Percentiles rank a stretch among this genome's conserved stretches.
Evolutionary conservation across 2,888 invertebrate genomes (phyloP).

Genomic region (Drosophila trichaetosa): DNA sequence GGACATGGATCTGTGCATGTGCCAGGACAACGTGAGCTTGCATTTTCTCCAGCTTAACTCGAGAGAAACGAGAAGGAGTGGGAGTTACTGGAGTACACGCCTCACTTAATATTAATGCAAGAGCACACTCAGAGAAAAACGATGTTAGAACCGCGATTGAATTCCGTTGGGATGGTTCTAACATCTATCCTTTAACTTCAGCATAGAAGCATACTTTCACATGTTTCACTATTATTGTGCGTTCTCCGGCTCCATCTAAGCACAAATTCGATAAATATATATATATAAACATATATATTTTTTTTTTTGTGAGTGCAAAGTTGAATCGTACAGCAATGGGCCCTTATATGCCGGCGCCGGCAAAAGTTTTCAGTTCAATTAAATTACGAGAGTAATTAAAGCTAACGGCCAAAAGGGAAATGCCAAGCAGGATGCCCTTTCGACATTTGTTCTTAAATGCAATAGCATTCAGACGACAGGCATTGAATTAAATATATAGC

Average conservation of each 20-base stretch:
- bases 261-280: background rate
- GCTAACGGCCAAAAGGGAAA: slow-evolving; percentile 28
- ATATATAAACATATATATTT: too few relatives aligned
- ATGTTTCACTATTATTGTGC: background rate
- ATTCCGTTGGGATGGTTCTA: background rate
- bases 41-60: slow-evolving; percentile 41
- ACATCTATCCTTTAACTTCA: background rate
- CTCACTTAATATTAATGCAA: slow-evolving; percentile 23
- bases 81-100: background rate
- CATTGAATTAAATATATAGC: slow-evolving; percentile 58
- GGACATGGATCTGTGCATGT: slow-evolving; percentile 36
- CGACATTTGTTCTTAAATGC: slow-evolving; percentile 28
- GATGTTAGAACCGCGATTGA: background rate
- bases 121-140: slow-evolving; percentile 4
- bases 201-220: background rate
- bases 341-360: slow-evolving; percentile 28
- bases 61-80: slow-evolving; percentile 9
- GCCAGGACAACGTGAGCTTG: slow-evolving; percentile 55
- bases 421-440: slow-evolving; percentile 24
- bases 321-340: slow-evolving; percentile 1
- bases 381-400: slow-evolving; percentile 40
- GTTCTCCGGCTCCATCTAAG: background rate
- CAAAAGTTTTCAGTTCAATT: slow-evolving; percentile 60
- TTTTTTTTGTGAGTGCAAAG: slow-evolving; percentile 4
- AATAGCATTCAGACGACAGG: slow-evolving; percentile 30